A percentile compares a stretch with the other conserved stretches of the same genome.
Conservation (phyloP, 2,797 vertebrate species). For the Argyrosomus regius region DNA sequence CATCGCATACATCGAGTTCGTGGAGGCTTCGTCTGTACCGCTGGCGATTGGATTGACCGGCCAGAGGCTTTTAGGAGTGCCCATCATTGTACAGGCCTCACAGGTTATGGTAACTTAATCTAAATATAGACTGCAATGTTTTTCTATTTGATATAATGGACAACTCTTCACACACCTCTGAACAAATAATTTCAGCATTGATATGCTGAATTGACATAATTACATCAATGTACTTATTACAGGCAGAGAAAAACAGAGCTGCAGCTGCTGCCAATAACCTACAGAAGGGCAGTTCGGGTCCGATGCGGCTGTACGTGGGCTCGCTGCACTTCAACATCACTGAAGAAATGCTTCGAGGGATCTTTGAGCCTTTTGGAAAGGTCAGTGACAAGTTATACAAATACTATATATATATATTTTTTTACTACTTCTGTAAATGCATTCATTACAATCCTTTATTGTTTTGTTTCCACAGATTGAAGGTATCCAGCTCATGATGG, state of each 20-base stretch:
- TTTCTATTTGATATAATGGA: not conserved
- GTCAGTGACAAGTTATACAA: slow-evolving; percentile 71
- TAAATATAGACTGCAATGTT: slow-evolving; percentile 14
- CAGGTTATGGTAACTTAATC: slow-evolving; percentile 82
- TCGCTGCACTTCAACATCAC: slow-evolving; percentile 99
- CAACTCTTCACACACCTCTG: not conserved
- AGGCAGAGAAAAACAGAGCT: slow-evolving; percentile 99
- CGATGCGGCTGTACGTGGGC: slow-evolving; percentile 98
- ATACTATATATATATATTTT: not conserved
- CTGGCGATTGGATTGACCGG: slow-evolving; percentile 97
- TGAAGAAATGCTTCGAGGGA: slow-evolving; percentile 98
- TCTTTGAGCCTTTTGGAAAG: slow-evolving; percentile 98
- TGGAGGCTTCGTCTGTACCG: slow-evolving; percentile 96
- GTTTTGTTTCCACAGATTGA: slow-evolving; percentile 88
- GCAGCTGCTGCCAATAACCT: slow-evolving; percentile 96
- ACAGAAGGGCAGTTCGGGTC: slow-evolving; percentile 96
- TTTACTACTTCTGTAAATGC: not conserved
- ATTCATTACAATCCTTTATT: not conserved
- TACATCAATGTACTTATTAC: slow-evolving; percentile 12
- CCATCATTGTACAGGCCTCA: slow-evolving; percentile 98
- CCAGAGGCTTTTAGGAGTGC: slow-evolving; percentile 96
- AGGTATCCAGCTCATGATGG: slow-evolving; percentile 99
- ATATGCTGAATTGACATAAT: not conserved
- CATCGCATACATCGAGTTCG: slow-evolving; percentile 99
- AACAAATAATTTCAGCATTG: not conserved